phyloP scores from a whole-genome alignment of 2,888 invertebrate genomes.

The Neuroscelio doddi region DNA sequence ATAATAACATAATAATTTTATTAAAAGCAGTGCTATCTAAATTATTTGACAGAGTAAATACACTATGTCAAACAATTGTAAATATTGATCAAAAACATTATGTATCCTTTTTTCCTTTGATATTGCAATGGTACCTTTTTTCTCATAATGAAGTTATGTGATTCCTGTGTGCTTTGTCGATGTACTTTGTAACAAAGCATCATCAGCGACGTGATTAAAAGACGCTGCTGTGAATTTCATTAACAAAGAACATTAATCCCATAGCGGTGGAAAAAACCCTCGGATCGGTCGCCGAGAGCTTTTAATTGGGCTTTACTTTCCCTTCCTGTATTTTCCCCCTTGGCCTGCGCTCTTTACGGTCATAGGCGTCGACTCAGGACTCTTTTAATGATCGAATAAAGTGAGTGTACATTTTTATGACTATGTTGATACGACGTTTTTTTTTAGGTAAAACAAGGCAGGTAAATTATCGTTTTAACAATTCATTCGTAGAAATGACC shows the following conservation, averaged over 20 bases:
- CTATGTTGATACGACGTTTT: constrained; percentile 2
- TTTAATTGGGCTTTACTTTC: constrained; percentile 40
- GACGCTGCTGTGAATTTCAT: constrained; percentile 23
- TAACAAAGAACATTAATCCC: constrained; percentile 30
- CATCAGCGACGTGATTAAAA: constrained; percentile 27
- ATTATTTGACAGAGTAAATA: no score
- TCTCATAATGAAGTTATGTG: constrained; percentile 13
- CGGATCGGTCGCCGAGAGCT: constrained; percentile 34
- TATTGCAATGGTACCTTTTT: not conserved
- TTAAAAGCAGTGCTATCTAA: no score
- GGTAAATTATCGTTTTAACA: no score
- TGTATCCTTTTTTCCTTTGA: not conserved
- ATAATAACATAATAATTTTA: no score
- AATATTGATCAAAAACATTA: no score
- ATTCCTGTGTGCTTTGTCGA: constrained; percentile 1
- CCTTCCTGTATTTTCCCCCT: constrained; percentile 23
- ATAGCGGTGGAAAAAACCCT: constrained; percentile 21
- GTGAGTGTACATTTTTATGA: constrained; percentile 22
- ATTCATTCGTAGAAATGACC: no score
- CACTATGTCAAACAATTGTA: no score
- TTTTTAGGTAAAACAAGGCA: no score
- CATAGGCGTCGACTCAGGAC: constrained; percentile 20
- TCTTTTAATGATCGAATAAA: constrained; percentile 22
- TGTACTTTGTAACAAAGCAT: constrained; percentile 23
- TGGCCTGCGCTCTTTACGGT: constrained; percentile 15